Percentiles rank a stretch among this genome's conserved stretches.
These are phyloP conservation scores for Arctia plantaginis DNA, from an alignment of 2,888 invertebrate species.

Conservation along the genomic window DNA sequence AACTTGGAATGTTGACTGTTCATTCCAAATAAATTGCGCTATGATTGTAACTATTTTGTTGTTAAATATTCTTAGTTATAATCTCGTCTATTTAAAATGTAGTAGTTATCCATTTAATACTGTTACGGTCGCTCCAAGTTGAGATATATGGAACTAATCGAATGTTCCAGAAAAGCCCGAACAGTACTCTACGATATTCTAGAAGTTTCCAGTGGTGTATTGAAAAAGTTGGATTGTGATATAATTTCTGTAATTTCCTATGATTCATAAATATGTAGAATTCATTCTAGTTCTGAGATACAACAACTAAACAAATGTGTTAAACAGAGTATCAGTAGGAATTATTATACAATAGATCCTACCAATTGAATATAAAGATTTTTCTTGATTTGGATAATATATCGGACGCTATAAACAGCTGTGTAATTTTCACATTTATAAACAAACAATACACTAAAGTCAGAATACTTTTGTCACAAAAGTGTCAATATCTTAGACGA, in stretches of 20 bases:
- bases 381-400: background rate
- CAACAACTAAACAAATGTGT: too few relatives aligned
- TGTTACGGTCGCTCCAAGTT: background rate
- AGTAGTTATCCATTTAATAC: background rate
- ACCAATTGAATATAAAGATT: background rate
- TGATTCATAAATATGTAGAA: too few relatives aligned
- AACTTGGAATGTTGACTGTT: background rate
- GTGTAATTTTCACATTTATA: conserved; percentile 47
- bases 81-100: background rate
- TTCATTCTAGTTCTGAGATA: too few relatives aligned
- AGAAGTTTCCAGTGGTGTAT: too few relatives aligned
- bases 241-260: too few relatives aligned
- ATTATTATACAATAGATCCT: too few relatives aligned
- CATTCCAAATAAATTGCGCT: background rate
- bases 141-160: background rate
- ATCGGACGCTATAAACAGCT: conserved; percentile 30
- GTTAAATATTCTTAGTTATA: background rate
- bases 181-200: too few relatives aligned
- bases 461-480: conserved; percentile 29
- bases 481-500: conserved; percentile 65
- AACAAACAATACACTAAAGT: conserved; percentile 40
- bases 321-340: too few relatives aligned
- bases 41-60: background rate
- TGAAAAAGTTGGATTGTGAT: too few relatives aligned
- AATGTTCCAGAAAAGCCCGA: background rate